A percentile compares a stretch with the other conserved stretches of the same genome.
Evolutionary conservation across 1,140 invertebrate species (phyloP).

Genomic region (Penaeus japonicus): DNA sequence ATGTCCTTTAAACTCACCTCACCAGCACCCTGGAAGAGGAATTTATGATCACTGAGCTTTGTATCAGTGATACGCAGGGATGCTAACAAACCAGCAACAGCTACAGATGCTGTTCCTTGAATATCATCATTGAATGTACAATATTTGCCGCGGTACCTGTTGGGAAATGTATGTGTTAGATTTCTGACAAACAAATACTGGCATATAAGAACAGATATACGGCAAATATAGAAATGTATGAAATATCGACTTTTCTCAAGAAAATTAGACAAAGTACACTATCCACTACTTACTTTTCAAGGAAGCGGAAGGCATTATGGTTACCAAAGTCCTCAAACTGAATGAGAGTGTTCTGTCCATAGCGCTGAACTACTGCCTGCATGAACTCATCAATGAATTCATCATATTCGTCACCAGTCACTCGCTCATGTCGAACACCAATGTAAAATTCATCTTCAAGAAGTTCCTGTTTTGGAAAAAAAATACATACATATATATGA

Average conservation of each 20-base stretch:
- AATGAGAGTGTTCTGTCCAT: slow-evolving; percentile 86
- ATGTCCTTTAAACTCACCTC: slow-evolving; percentile 69
- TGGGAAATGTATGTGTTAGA: too few species aligned
- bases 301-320: slow-evolving; percentile 88
- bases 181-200: slow-evolving; percentile 63
- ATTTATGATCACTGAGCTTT: slow-evolving; percentile 80
- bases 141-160: slow-evolving; percentile 85
- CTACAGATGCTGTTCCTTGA: slow-evolving; percentile 93
- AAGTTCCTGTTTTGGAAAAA: slow-evolving; percentile 70
- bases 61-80: slow-evolving; percentile 81
- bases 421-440: slow-evolving; percentile 86
- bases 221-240: background rate
- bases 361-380: slow-evolving; percentile 90
- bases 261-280: background rate
- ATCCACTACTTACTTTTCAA: slow-evolving; percentile 55
- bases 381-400: slow-evolving; percentile 98
- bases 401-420: slow-evolving; percentile 89
- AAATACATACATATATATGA: background rate
- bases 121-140: slow-evolving; percentile 98
- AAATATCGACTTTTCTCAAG: too few species aligned
- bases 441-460: slow-evolving; percentile 95
- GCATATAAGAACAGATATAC: background rate
- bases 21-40: slow-evolving; percentile 92
- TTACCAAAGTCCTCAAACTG: slow-evolving; percentile 98
- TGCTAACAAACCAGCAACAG: slow-evolving; percentile 87